phyloP scores from a whole-genome alignment of 2,888 invertebrate genomes.

The Lasioglossum leucozonium region DNA sequence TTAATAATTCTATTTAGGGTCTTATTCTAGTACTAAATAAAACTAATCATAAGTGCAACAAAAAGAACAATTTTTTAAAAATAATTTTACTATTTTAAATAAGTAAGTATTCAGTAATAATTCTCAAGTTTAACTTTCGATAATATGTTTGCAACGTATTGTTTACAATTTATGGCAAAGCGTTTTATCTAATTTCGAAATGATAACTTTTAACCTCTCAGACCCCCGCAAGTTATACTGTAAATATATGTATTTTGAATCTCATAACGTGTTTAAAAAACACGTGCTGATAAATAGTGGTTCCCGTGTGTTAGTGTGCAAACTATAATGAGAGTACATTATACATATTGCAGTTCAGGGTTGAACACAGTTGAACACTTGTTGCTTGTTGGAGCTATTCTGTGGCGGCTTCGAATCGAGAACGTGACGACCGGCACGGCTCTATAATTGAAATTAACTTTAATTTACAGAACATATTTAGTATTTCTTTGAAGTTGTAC shows the following conservation, averaged over 20 bases:
- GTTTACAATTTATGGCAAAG: conserved; percentile 20
- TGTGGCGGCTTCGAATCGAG: not conserved
- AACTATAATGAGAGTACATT: conserved; percentile 29
- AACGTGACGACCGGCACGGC: not conserved
- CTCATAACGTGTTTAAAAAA: not conserved
- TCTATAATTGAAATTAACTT: not conserved
- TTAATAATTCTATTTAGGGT: too few relatives aligned
- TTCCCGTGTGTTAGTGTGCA: not conserved
- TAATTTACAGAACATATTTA: not conserved
- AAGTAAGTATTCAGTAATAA: too few relatives aligned
- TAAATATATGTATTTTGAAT: conserved; percentile 58
- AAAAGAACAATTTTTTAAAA: too few relatives aligned
- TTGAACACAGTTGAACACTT: conserved; percentile 25
- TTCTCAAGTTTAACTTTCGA: not conserved
- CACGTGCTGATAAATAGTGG: not conserved
- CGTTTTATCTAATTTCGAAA: conserved; percentile 49
- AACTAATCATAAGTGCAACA: too few relatives aligned
- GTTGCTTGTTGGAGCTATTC: conserved; percentile 24
- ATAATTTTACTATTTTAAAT: too few relatives aligned
- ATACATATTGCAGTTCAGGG: conserved; percentile 31
- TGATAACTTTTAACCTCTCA: conserved; percentile 60
- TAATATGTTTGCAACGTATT: not conserved
- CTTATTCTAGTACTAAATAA: too few relatives aligned
- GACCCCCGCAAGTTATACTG: conserved; percentile 58
- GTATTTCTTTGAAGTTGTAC: conserved; percentile 8